Base-by-base conservation (phyloP, 2,113 vertebrate species). In the Chaetura pelagica region DNA sequence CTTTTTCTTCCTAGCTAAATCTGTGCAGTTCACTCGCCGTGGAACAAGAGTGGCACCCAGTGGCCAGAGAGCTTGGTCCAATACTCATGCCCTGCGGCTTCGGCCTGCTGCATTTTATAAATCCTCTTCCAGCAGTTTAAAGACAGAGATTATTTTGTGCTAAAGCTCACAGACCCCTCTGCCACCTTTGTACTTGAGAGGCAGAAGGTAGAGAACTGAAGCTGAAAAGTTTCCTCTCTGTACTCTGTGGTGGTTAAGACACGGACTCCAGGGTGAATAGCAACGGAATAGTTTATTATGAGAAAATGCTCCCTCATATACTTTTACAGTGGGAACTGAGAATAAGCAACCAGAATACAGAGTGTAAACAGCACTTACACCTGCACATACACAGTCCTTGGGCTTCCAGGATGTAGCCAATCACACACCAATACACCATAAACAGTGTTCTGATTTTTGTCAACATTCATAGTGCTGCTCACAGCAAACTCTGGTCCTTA, bases 21-120 rank as follows among this genome's bases (percentile, higher is more conserved):
- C 34, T 9, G 3, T n/a, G 85, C 58, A 19, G 34, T 42, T 85
- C 68, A 46, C 62, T 72, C 73, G 49, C 51, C 30, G 2, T 94
- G 96, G 97, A 97, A 97, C 97, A 97, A 97, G 89, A 96, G 93
- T 95, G 92, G 92, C 98, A 98, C 94, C 98, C 89, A 97, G 98
- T 95, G 98, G 97, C 64, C 81, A 94, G 2, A 15, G 2, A 46
- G 76, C 22, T 81, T 15, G 22, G 13, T 52, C 10, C 13, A 24
- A 29, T 12, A 34, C 11, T 59, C 49, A 32, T 1, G 5, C 15
- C 29, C 42, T 11, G 11, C 48, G 67, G 11, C n/a, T 89, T 87
- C 61, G 54, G 57, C 21, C 34, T 73, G 58, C 15, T 20, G 15
- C 26, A 35, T 69, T 38, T 71, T 44, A 80, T 12, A 90, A 71